These are phyloP conservation scores for Tetrapedia diversipes DNA, from an alignment of 2,888 invertebrate genomes.

Conservation along the genomic window DNA sequence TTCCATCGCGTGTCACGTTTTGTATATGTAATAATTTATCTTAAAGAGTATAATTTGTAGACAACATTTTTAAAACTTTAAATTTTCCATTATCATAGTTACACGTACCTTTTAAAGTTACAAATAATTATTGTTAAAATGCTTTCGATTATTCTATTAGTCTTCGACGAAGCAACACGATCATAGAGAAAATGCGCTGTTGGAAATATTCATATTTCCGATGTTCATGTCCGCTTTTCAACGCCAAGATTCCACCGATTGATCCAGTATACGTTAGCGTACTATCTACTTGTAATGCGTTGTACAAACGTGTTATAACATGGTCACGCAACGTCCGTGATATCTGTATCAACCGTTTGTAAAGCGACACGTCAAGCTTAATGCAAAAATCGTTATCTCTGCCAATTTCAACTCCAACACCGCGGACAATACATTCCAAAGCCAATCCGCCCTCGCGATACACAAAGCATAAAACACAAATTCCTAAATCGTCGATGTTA, in stretches of 20 bases:
- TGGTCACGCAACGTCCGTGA: slow-evolving; percentile 27
- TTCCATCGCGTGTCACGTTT: too few relatives aligned
- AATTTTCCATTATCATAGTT: too few relatives aligned
- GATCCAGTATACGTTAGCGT: slow-evolving; percentile 6
- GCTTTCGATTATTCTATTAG: too few relatives aligned
- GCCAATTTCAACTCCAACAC: not conserved
- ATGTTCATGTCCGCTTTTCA: slow-evolving; percentile 4
- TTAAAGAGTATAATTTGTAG: too few relatives aligned
- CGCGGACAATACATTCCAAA: not conserved
- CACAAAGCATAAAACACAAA: not conserved
- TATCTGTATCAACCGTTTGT: slow-evolving; percentile 12
- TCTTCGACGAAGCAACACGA: too few relatives aligned
- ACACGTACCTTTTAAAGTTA: too few relatives aligned
- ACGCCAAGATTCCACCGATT: not conserved
- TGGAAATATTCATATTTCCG: slow-evolving; percentile 11
- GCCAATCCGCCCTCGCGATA: not conserved
- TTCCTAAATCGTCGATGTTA: too few relatives aligned
- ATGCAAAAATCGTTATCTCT: slow-evolving; percentile 9
- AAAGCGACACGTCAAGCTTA: slow-evolving; percentile 11
- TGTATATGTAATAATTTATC: too few relatives aligned
- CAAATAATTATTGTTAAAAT: too few relatives aligned
- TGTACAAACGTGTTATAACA: slow-evolving; percentile 17
- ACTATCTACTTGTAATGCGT: slow-evolving; percentile 16
- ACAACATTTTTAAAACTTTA: too few relatives aligned
- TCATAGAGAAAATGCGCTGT: too few relatives aligned